phyloP scores from a whole-genome alignment of 2,113 vertebrate species.

The Xenopus borealis region DNA sequence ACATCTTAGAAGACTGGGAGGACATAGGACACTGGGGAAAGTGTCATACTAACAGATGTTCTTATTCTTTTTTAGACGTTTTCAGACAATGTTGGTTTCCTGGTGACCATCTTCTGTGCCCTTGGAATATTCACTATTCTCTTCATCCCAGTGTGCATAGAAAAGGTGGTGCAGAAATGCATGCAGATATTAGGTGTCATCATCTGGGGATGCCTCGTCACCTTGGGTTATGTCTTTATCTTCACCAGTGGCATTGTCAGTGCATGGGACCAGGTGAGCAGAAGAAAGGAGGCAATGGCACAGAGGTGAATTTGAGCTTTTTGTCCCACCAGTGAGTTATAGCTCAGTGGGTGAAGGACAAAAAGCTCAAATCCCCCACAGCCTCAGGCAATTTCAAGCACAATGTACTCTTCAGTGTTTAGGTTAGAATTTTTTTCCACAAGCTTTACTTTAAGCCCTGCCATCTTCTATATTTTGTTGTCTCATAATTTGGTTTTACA shows the following conservation, averaged over 20 bases:
- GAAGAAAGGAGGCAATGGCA: too few species aligned
- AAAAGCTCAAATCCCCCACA: too few species aligned
- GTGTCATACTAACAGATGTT: too few species aligned
- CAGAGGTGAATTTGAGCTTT: background rate
- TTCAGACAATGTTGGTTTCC: slow-evolving; percentile 61
- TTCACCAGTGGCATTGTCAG: slow-evolving; percentile 74
- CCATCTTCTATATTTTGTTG: too few species aligned
- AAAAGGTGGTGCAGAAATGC: slow-evolving; percentile 72
- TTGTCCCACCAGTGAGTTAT: background rate
- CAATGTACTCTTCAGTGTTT: too few species aligned
- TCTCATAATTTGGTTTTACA: too few species aligned
- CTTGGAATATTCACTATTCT: slow-evolving; percentile 70
- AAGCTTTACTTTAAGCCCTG: too few species aligned
- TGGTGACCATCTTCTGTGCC: slow-evolving; percentile 69
- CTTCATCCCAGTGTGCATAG: slow-evolving; percentile 68
- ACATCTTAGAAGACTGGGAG: too few species aligned
- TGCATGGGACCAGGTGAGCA: slow-evolving; percentile 83
- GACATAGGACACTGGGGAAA: too few species aligned
- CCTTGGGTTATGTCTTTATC: slow-evolving; percentile 72
- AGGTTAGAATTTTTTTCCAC: too few species aligned
- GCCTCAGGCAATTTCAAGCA: too few species aligned
- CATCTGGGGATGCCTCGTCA: slow-evolving; percentile 74
- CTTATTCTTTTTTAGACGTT: slow-evolving; percentile 7
- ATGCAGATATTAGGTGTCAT: slow-evolving; percentile 69
- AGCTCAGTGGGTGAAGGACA: too few species aligned